Conservation (phyloP, 2,113 vertebrate genomes). For the Ammodramus savannarum region DNA sequence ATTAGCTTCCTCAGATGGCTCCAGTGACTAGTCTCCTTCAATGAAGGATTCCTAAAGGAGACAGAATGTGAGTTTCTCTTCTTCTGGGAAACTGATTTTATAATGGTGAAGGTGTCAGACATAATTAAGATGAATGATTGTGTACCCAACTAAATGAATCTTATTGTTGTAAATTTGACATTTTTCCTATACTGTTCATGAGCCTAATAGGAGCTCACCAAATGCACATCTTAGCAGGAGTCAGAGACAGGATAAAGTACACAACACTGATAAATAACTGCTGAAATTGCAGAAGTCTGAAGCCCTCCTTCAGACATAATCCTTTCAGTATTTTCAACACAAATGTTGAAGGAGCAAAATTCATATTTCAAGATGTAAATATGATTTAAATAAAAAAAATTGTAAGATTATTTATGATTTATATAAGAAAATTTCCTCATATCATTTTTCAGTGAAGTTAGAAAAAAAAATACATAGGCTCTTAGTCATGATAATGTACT, state of each 20-base stretch:
- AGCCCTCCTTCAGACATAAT: background rate
- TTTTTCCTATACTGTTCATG: constrained; percentile 43
- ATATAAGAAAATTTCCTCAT: background rate
- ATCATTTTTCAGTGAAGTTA: background rate
- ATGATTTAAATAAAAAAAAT: background rate
- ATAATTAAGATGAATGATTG: constrained; percentile 66
- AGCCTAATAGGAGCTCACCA: constrained; percentile 55
- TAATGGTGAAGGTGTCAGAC: constrained; percentile 38
- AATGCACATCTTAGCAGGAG: background rate
- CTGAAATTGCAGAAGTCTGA: background rate
- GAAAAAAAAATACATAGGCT: background rate
- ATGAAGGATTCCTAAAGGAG: constrained; percentile 44
- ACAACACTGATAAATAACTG: constrained; percentile 7
- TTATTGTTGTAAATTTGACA: constrained; percentile 57
- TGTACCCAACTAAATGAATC: constrained; percentile 55
- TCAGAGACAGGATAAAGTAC: background rate
- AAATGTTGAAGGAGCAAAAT: background rate
- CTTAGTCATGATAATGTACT: background rate
- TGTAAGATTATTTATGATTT: background rate
- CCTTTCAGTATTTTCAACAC: background rate
- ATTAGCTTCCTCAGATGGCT: background rate
- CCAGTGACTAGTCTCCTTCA: constrained; percentile 28
- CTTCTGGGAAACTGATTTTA: constrained; percentile 23
- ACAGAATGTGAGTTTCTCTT: constrained; percentile 7
- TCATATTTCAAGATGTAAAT: background rate